A percentile compares a stretch with the other conserved stretches of the same genome.
Evolutionary conservation across 92 coral and sea anemone species (phyloP).

Genomic region (Phenganax stokvisi): DNA sequence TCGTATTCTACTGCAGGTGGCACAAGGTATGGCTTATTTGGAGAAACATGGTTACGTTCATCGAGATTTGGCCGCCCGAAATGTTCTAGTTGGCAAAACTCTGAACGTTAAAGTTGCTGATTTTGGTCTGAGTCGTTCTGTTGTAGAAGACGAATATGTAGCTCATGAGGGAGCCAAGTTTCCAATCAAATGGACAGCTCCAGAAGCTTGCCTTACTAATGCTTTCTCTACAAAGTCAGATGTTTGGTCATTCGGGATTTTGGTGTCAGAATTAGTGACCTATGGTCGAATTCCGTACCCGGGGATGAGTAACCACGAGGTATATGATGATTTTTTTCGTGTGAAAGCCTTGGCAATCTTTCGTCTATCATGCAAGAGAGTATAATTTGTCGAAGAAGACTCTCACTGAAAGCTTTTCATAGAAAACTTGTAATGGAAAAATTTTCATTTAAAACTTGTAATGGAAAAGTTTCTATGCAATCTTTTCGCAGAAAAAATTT

Average conservation of each 20-base stretch:
- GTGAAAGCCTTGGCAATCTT: too few species aligned
- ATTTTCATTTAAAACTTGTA: too few species aligned
- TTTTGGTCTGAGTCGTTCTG: conserved; percentile 84
- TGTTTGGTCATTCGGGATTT: conserved; percentile 93
- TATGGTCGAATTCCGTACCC: conserved; percentile 97
- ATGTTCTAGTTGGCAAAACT: conserved; percentile 79
- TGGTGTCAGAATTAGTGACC: conserved; percentile 81
- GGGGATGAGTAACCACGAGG: conserved; percentile 94
- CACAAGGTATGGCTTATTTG: conserved; percentile 89
- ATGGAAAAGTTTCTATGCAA: too few species aligned
- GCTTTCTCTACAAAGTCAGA: conserved; percentile 96
- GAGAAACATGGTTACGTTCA: conserved; percentile 81
- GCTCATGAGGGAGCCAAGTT: conserved; percentile 98
- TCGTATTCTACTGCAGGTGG: conserved; percentile 37
- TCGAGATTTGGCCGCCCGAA: conserved; percentile 96
- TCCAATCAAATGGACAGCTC: conserved; percentile 99
- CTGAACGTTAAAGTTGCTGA: conserved; percentile 83
- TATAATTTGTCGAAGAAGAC: too few species aligned
- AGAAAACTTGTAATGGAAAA: too few species aligned
- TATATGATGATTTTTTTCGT: conserved; percentile 11
- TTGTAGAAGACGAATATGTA: conserved; percentile 89
- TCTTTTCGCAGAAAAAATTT: too few species aligned
- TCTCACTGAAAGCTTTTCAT: too few species aligned
- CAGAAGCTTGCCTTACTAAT: conserved; percentile 87
- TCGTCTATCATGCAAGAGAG: too few species aligned